These are phyloP conservation scores for Chionodraco myersi DNA, from an alignment of 2,113 vertebrate species.

Conservation along the genomic window DNA sequence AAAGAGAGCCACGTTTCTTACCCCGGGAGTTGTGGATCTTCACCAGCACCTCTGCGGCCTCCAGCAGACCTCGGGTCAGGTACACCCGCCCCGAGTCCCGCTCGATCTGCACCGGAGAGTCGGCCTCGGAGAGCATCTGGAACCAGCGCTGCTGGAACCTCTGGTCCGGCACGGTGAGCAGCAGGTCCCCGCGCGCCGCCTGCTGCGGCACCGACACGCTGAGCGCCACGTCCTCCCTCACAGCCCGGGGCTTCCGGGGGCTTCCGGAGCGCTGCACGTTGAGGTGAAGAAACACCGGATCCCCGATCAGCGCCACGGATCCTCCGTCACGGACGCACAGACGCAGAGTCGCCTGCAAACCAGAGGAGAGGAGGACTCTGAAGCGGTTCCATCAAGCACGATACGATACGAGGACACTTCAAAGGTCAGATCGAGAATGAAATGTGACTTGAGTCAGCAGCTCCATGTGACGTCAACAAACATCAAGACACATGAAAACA, in stretches of 20 bases:
- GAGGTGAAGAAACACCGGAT: slow-evolving; percentile 71
- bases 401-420: too few species aligned
- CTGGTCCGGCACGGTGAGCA: slow-evolving; percentile 87
- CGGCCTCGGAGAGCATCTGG: slow-evolving; percentile 79
- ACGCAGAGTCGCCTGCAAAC: slow-evolving; percentile 60
- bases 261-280: slow-evolving; percentile 38
- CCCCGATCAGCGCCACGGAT: slow-evolving; percentile 59
- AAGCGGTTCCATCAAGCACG: too few species aligned
- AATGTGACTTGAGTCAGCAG: too few species aligned
- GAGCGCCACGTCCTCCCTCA: slow-evolving; percentile 77
- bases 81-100: slow-evolving; percentile 86
- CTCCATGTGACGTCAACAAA: too few species aligned
- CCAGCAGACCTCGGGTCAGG: slow-evolving; percentile 80
- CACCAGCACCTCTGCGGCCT: slow-evolving; percentile 82
- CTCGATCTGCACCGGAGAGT: slow-evolving; percentile 84
- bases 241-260: slow-evolving; percentile 68
- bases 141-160: slow-evolving; percentile 84
- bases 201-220: slow-evolving; percentile 83
- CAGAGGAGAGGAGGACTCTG: too few species aligned
- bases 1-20: slow-evolving; percentile 58
- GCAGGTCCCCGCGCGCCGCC: slow-evolving; percentile 82
- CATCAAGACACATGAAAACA: too few species aligned
- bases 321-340: slow-evolving; percentile 79
- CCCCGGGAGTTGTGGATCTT: slow-evolving; percentile 86
- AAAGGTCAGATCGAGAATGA: too few species aligned